These are phyloP conservation scores for Bostrychus sinensis DNA, from an alignment of 2,113 vertebrate genomes.

Conservation along the genomic window DNA sequence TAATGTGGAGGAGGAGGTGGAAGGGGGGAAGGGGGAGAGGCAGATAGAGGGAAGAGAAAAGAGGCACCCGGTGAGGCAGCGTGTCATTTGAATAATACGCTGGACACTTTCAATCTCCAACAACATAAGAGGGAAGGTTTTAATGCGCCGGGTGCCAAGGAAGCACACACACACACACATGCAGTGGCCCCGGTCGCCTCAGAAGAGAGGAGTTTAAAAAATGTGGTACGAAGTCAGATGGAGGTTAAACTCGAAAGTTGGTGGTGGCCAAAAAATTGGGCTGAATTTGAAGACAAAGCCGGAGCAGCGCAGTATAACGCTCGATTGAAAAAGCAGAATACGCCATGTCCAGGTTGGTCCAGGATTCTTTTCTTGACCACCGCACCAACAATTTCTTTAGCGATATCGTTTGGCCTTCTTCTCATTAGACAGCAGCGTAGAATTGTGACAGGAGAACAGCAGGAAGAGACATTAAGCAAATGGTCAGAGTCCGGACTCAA, in stretches of 20 bases:
- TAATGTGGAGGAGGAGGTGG: slow-evolving; percentile 51
- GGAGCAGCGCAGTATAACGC: neutral
- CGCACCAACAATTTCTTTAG: too few relatives aligned
- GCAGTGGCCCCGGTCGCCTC: slow-evolving; percentile 55
- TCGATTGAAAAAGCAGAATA: neutral
- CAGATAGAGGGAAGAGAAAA: slow-evolving; percentile 54
- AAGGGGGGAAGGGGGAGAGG: slow-evolving; percentile 9
- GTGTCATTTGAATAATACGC: slow-evolving; percentile 77
- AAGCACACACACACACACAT: slow-evolving; percentile 37
- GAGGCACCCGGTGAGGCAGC: slow-evolving; percentile 68
- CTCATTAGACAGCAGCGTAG: too few relatives aligned
- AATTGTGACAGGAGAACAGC: too few relatives aligned
- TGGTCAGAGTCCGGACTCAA: too few relatives aligned
- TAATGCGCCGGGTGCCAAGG: slow-evolving; percentile 59
- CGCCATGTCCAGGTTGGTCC: neutral
- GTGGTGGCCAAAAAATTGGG: slow-evolving; percentile 59
- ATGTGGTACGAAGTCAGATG: slow-evolving; percentile 59
- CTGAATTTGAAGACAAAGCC: slow-evolving; percentile 48
- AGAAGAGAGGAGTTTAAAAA: slow-evolving; percentile 51
- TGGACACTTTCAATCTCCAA: slow-evolving; percentile 74
- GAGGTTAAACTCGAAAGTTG: slow-evolving; percentile 72
- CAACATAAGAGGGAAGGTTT: slow-evolving; percentile 72
- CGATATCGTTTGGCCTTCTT: too few relatives aligned
- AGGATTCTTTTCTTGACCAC: too few relatives aligned
- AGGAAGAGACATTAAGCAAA: too few relatives aligned